Evolutionary conservation across 2,113 vertebrate species (phyloP).

Genomic region (Eudyptes chrysolophus): DNA sequence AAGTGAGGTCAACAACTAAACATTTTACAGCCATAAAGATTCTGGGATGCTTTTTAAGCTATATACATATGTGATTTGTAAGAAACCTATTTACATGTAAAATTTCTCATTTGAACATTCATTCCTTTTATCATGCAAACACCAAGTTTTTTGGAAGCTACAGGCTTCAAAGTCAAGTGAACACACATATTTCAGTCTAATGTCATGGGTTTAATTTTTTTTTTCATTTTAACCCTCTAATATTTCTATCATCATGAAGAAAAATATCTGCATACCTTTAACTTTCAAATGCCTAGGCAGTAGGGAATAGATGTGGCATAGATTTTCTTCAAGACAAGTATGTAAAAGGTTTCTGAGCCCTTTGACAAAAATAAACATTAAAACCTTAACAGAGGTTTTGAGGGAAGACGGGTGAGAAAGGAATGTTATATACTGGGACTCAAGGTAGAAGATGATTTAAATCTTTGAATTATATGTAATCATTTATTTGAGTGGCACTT

Average conservation of each 20-base stretch:
- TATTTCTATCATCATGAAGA: background rate
- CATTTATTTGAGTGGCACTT: background rate
- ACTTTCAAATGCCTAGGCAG: background rate
- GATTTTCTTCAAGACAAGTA: background rate
- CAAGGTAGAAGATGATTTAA: background rate
- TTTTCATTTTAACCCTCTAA: background rate
- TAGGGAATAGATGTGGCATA: background rate
- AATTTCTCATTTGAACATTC: constrained; percentile 32
- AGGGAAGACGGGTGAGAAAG: background rate
- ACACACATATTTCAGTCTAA: background rate
- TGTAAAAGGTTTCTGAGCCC: background rate
- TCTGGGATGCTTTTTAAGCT: constrained; percentile 29
- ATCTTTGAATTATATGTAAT: background rate
- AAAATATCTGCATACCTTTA: background rate
- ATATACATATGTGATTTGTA: constrained; percentile 45
- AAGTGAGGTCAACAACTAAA: constrained; percentile 41
- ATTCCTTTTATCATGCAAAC: constrained; percentile 56
- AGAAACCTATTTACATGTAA: constrained; percentile 51
- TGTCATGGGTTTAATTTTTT: background rate
- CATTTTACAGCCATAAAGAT: constrained; percentile 16
- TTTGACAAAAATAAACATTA: background rate
- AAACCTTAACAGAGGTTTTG: background rate
- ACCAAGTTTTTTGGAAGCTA: constrained; percentile 11
- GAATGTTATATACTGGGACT: background rate
- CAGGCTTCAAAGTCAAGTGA: background rate